Percentiles rank a stretch among this genome's conserved stretches.
phyloP scores from a whole-genome alignment of 2,888 invertebrate species.

The Andrena bicolor region DNA sequence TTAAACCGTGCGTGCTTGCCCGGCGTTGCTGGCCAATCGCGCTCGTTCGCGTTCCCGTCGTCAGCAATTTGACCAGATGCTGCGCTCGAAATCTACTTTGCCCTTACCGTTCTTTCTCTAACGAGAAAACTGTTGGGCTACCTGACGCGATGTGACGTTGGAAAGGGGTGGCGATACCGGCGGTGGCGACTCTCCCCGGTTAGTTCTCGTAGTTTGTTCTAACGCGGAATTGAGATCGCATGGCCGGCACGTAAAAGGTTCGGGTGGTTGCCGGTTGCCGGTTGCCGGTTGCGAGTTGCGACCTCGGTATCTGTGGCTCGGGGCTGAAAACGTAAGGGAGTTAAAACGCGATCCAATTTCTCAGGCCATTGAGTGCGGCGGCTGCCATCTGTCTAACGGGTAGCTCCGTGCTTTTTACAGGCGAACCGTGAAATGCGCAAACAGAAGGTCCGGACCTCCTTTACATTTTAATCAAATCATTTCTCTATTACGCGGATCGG shows the following conservation, averaged over 20 bases:
- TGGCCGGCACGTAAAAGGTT: constrained; percentile 35
- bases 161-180: background rate
- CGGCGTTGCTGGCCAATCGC: constrained; percentile 69
- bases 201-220: constrained; percentile 12
- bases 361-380: constrained; percentile 85
- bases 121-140: background rate
- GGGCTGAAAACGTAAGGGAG: constrained; percentile 83
- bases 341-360: constrained; percentile 85
- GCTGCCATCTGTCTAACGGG: constrained; percentile 85
- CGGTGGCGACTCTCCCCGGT: background rate
- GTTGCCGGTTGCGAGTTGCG: no score
- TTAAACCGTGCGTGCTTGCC: constrained; percentile 71
- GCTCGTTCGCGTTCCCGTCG: constrained; percentile 64
- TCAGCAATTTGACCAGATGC: constrained; percentile 59
- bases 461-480: constrained; percentile 85
- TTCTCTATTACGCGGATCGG: constrained; percentile 82
- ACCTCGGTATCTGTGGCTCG: constrained; percentile 69
- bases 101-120: background rate
- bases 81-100: background rate
- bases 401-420: constrained; percentile 82
- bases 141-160: background rate
- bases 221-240: constrained; percentile 6
- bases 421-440: constrained; percentile 85
- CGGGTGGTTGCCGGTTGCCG: constrained; percentile 35
- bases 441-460: constrained; percentile 83